These are phyloP conservation scores for Oligia strigilis DNA, from an alignment of 2,888 invertebrate species.

Conservation along the genomic window DNA sequence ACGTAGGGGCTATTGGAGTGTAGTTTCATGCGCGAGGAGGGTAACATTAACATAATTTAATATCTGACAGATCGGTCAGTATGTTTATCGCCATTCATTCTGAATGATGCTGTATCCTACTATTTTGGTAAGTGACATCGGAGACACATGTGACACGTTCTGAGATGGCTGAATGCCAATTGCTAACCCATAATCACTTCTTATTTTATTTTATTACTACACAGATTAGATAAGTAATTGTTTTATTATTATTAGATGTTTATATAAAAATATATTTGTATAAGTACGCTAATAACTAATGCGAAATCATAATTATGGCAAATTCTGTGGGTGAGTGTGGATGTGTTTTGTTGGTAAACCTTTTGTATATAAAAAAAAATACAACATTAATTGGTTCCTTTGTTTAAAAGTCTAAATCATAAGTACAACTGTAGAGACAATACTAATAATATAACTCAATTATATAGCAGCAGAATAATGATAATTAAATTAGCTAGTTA, in stretches of 20 bases:
- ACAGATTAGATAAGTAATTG: neutral
- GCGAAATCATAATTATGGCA: neutral
- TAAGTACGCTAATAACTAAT: too few relatives aligned
- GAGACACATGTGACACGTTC: neutral
- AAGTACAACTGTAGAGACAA: constrained; percentile 2
- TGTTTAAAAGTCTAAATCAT: neutral
- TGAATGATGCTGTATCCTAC: neutral
- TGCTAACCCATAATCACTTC: neutral
- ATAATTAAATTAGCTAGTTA: constrained; percentile 35
- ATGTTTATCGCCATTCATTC: neutral
- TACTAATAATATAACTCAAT: constrained; percentile 39
- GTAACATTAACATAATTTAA: too few relatives aligned
- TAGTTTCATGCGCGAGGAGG: too few relatives aligned
- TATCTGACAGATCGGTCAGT: too few relatives aligned
- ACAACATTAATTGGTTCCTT: neutral
- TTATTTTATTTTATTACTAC: neutral
- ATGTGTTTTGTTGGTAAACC: too few relatives aligned
- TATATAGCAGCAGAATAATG: constrained; percentile 30
- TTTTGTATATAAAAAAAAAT: neutral
- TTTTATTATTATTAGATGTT: too few relatives aligned
- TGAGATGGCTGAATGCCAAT: constrained; percentile 2
- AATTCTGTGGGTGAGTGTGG: too few relatives aligned
- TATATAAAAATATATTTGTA: too few relatives aligned
- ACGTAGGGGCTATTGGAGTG: too few relatives aligned
- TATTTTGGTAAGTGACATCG: neutral